Conservation (phyloP, 1,140 invertebrate species). For the Lepidurus apus region DNA sequence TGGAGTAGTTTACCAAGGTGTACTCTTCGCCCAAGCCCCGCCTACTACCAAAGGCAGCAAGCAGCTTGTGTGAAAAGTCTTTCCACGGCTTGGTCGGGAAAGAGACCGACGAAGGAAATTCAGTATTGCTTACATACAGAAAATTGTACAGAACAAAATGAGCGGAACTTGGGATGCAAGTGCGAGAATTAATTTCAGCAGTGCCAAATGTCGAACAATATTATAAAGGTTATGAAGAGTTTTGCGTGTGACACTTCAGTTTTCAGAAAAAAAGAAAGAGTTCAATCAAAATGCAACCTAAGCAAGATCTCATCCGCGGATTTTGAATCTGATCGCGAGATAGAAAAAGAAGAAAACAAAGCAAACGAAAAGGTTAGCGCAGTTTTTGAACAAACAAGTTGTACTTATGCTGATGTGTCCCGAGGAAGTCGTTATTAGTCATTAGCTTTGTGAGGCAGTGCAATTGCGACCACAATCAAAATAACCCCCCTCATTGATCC, state of each 20-base stretch:
- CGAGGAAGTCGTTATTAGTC: slow-evolving; percentile 1
- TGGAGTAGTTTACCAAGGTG: slow-evolving; percentile 81
- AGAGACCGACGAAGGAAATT: not conserved
- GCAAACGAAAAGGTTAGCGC: not conserved
- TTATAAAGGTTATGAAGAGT: not conserved
- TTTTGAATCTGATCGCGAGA: not conserved
- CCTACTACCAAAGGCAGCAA: slow-evolving; percentile 26
- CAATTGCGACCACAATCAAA: slow-evolving; percentile 21
- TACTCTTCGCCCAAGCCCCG: slow-evolving; percentile 66
- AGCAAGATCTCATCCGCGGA: slow-evolving; percentile 1
- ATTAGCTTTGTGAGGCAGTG: slow-evolving; percentile 21
- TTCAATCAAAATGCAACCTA: slow-evolving; percentile 12
- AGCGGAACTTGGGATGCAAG: not conserved
- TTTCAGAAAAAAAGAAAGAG: not conserved
- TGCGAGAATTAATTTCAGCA: slow-evolving; percentile 9
- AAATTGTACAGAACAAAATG: not conserved
- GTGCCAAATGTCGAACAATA: not conserved
- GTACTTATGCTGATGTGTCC: slow-evolving; percentile 10
- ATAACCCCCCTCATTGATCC: slow-evolving; percentile 10
- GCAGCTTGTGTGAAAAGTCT: not conserved
- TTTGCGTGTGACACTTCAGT: not conserved
- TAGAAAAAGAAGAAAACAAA: not conserved
- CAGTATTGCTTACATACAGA: not conserved
- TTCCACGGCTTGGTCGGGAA: not conserved
- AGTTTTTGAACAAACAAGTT: not conserved